Evolutionary conservation across 1,140 invertebrate genomes (phyloP).

Genomic region (Pogonognathellus flavescens): DNA sequence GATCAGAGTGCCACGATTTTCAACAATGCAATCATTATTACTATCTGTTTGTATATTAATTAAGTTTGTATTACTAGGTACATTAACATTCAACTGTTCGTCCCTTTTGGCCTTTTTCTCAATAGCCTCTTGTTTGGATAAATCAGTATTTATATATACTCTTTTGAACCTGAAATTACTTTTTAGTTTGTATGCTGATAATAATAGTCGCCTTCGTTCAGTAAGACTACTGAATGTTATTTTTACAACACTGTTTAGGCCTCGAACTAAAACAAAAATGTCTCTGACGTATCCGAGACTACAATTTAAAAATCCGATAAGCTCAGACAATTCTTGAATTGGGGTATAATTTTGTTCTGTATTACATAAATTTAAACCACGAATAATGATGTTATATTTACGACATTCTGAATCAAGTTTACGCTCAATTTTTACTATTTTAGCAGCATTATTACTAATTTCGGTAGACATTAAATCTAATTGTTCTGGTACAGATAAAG

Average conservation of each 20-base stretch:
- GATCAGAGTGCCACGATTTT: too few species aligned
- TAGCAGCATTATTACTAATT: not conserved
- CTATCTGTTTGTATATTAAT: too few species aligned
- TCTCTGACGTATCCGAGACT: not conserved
- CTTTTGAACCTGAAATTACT: not conserved
- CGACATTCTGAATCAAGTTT: not conserved
- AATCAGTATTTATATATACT: not conserved
- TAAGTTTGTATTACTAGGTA: too few species aligned
- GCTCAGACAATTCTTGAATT: not conserved
- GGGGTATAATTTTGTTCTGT: not conserved
- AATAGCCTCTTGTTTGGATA: not conserved
- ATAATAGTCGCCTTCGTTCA: not conserved
- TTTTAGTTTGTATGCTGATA: not conserved
- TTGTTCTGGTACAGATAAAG: not conserved
- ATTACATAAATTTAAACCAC: not conserved
- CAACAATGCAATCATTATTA: too few species aligned
- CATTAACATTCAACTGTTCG: too few species aligned
- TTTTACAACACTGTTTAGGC: not conserved
- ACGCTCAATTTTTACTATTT: not conserved
- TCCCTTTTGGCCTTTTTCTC: not conserved
- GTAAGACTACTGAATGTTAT: not conserved
- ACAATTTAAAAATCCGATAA: not conserved
- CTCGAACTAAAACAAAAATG: not conserved
- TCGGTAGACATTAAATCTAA: not conserved
- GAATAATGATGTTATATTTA: not conserved